Conservation (phyloP, 2,888 invertebrate species). For the Rotaria sp. region DNA sequence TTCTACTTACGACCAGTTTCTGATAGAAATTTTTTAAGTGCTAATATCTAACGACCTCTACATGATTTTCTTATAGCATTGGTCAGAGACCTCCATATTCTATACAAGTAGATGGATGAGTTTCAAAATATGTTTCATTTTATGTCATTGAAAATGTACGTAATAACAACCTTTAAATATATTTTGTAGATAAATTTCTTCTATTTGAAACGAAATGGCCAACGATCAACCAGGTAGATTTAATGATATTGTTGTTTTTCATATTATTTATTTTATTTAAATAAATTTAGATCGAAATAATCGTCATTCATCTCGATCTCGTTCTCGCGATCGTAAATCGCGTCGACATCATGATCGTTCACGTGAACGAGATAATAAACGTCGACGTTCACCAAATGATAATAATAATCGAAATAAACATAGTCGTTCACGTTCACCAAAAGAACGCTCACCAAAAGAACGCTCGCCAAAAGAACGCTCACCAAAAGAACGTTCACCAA, state of each 20-base stretch:
- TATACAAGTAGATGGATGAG: no score
- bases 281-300: background rate
- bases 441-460: background rate
- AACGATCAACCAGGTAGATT: background rate
- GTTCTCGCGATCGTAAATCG: slow-evolving; percentile 8
- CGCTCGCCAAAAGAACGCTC: no score
- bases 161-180: no score
- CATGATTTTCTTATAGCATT: no score
- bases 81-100: no score
- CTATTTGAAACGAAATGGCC: background rate
- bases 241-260: no score
- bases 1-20: no score
- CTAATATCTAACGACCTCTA: no score
- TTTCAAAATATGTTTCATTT: no score
- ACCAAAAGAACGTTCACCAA: background rate
- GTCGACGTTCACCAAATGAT: background rate
- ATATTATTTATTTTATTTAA: background rate
- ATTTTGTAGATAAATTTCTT: no score
- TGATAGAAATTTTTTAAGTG: no score
- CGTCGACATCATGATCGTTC: slow-evolving; percentile 22
- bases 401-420: background rate
- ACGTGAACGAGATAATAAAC: background rate
- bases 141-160: no score
- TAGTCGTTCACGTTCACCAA: background rate
- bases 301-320: background rate